phyloP scores from a whole-genome alignment of 1,140 invertebrate genomes.

The Saccostrea glomerata region DNA sequence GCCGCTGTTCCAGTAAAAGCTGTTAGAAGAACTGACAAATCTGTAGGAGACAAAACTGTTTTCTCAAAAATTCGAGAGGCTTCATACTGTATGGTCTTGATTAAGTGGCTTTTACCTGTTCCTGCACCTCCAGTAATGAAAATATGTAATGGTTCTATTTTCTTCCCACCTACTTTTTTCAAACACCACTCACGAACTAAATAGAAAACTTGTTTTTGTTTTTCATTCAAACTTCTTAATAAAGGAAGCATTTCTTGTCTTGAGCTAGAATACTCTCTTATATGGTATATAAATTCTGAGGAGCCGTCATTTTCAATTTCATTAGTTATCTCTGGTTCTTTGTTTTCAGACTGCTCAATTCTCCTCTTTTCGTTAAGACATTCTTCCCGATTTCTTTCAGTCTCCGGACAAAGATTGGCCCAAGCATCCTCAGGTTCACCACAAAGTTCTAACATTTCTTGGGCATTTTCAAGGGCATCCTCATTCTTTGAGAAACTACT shows the following conservation, averaged over 20 bases:
- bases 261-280: not conserved
- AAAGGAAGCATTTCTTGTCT: not conserved
- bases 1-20: conserved; percentile 43
- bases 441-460: conserved; percentile 8
- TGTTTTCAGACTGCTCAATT: not conserved
- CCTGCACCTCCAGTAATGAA: not conserved
- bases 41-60: not conserved
- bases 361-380: not conserved
- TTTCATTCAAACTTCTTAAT: conserved; percentile 4
- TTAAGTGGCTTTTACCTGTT: not conserved
- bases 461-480: not conserved
- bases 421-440: not conserved
- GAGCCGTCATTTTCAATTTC: not conserved
- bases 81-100: conserved; percentile 37
- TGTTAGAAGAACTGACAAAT: conserved; percentile 47
- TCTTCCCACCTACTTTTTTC: not conserved
- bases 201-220: conserved; percentile 41
- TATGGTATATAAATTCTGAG: not conserved
- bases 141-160: conserved; percentile 17
- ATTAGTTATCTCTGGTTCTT: not conserved
- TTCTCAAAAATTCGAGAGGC: conserved; percentile 4
- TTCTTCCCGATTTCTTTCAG: conserved; percentile 5
- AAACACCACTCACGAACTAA: conserved; percentile 29
- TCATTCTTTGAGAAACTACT: not conserved
- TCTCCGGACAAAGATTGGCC: conserved; percentile 30